A percentile compares a stretch with the other conserved stretches of the same genome.
These are phyloP conservation scores for Drosophila parthenogenetica DNA, from an alignment of 2,888 invertebrate genomes.

Conservation along the genomic window DNA sequence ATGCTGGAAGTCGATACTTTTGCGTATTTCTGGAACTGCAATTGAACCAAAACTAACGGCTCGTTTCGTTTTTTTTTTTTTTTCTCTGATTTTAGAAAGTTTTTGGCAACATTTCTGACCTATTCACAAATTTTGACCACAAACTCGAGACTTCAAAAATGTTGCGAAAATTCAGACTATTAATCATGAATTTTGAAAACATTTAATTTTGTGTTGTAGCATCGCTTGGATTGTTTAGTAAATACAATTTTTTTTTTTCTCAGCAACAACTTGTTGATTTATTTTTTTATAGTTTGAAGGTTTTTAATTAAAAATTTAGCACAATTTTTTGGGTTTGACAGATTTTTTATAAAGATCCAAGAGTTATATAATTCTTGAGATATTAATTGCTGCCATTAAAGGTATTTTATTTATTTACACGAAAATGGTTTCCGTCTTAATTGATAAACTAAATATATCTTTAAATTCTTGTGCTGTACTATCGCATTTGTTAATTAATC, in stretches of 20 bases:
- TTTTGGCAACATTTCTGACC: not conserved
- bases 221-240: not conserved
- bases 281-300: not conserved
- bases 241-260: not conserved
- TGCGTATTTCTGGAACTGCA: conserved; percentile 27
- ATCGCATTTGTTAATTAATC: not conserved
- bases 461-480: too few relatives aligned
- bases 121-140: conserved; percentile 8
- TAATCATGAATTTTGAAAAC: conserved; percentile 4
- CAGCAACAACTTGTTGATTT: not conserved
- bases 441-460: too few relatives aligned
- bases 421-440: too few relatives aligned
- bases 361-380: not conserved
- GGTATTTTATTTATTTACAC: not conserved
- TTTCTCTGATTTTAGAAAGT: not conserved
- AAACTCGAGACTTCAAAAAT: not conserved
- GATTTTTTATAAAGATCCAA: not conserved
- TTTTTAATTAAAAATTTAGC: conserved; percentile 16
- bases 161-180: conserved; percentile 3
- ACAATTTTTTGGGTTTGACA: not conserved
- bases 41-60: conserved; percentile 30
- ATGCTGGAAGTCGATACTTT: conserved; percentile 39
- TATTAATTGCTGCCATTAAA: not conserved
- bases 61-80: not conserved
- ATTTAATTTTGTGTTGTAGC: not conserved